Conservation (phyloP, 2,888 invertebrate genomes). For the Itoplectis maculator region DNA sequence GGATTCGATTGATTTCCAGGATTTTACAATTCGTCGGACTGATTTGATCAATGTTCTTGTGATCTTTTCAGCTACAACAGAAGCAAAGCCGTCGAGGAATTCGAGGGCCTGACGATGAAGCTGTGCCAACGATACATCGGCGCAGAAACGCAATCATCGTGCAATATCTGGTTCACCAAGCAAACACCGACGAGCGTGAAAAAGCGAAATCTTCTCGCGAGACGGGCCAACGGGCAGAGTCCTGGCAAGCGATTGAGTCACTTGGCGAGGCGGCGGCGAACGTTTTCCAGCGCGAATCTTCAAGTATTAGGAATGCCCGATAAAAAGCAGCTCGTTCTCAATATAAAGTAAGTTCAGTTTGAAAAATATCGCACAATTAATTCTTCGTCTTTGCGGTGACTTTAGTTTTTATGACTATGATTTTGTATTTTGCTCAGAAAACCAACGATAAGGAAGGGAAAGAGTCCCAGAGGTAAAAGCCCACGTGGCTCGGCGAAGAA, state of each 20-base stretch:
- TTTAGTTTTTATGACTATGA: background rate
- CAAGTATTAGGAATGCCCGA: conserved; percentile 82
- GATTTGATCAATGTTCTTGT: background rate
- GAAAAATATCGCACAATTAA: background rate
- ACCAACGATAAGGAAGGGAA: conserved; percentile 82
- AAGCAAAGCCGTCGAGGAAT: conserved; percentile 89
- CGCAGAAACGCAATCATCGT: conserved; percentile 90
- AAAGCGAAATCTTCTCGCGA: conserved; percentile 87
- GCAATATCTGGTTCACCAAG: conserved; percentile 87
- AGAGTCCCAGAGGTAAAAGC: conserved; percentile 83
- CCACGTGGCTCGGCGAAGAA: conserved; percentile 89
- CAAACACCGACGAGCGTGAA: conserved; percentile 88
- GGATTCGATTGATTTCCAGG: background rate
- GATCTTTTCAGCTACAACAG: conserved; percentile 89
- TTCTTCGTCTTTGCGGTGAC: background rate
- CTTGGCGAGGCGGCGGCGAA: conserved; percentile 90
- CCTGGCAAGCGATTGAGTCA: conserved; percentile 92
- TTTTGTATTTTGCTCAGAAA: conserved; percentile 78
- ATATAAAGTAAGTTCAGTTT: conserved; percentile 86
- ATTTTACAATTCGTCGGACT: conserved; percentile 1
- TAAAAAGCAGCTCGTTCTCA: conserved; percentile 87
- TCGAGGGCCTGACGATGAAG: conserved; percentile 88
- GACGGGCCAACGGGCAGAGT: conserved; percentile 87
- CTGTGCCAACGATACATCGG: conserved; percentile 91
- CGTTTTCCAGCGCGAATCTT: conserved; percentile 90